A percentile compares a stretch with the other conserved stretches of the same genome.
These are phyloP conservation scores for Drosophila miranda DNA, from an alignment of 1,140 invertebrate genomes.

Conservation along the genomic window DNA sequence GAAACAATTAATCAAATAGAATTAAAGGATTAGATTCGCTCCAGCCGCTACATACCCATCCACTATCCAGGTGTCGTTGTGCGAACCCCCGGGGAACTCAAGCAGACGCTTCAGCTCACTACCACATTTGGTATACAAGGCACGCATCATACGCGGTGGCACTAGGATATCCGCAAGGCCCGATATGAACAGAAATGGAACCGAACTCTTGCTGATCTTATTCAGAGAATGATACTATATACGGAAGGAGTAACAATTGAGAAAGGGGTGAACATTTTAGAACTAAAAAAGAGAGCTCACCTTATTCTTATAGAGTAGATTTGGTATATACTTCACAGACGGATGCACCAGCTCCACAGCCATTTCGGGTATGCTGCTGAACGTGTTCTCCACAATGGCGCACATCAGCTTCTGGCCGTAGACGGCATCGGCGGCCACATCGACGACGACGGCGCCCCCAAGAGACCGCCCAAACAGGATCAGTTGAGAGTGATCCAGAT, in stretches of 20 bases:
- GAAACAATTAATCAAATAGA: neutral
- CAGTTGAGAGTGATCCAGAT: constrained; percentile 93
- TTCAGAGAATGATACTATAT: constrained; percentile 79
- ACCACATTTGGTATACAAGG: constrained; percentile 88
- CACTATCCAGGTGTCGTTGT: constrained; percentile 93
- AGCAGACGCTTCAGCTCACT: constrained; percentile 88
- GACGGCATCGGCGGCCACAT: constrained; percentile 89
- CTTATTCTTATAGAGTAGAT: constrained; percentile 92
- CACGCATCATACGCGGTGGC: constrained; percentile 91
- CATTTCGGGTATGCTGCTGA: constrained; percentile 97
- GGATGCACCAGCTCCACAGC: constrained; percentile 89
- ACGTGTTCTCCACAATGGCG: constrained; percentile 96
- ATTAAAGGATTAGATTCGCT: neutral
- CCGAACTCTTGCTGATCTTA: constrained; percentile 87
- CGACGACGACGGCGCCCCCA: constrained; percentile 93
- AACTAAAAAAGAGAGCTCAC: constrained; percentile 82
- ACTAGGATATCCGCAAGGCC: constrained; percentile 92
- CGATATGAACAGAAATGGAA: constrained; percentile 91
- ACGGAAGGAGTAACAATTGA: neutral
- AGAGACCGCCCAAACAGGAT: constrained; percentile 96
- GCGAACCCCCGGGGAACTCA: constrained; percentile 89
- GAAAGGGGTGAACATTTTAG: neutral
- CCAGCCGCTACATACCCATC: constrained; percentile 58
- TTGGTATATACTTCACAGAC: constrained; percentile 88
- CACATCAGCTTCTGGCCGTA: constrained; percentile 91